Percentiles rank a stretch among this genome's conserved stretches.
Conservation (phyloP, 2,113 vertebrate genomes). For the Mustela lutreola region DNA sequence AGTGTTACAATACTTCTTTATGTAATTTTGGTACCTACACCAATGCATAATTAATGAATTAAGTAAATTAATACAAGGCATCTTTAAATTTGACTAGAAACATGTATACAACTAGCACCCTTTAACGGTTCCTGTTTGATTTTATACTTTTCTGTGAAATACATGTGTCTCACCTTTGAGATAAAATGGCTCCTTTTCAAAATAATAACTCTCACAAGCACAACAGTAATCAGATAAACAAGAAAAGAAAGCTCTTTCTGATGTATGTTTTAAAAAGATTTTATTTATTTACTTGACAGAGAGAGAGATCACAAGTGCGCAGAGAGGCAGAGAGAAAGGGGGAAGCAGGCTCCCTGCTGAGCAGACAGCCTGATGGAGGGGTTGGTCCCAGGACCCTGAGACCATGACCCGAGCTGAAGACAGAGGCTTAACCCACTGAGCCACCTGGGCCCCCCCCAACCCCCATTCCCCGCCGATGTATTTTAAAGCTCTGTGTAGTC, state of each 20-base stretch:
- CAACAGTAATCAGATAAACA: not conserved
- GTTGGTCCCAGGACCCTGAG: no score
- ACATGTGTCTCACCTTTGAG: not conserved
- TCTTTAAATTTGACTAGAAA: not conserved
- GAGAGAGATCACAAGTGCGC: no score
- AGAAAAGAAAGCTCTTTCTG: not conserved
- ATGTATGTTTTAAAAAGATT: not conserved
- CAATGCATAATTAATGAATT: not conserved
- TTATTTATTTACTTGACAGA: no score
- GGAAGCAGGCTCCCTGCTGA: no score
- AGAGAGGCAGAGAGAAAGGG: no score
- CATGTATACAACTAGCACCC: not conserved
- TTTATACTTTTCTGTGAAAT: not conserved
- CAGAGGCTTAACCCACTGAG: no score
- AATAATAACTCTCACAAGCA: not conserved
- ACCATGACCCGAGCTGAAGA: no score
- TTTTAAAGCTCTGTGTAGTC: not conserved
- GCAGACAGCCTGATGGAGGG: no score
- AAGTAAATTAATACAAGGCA: not conserved
- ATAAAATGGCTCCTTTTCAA: constrained; percentile 11
- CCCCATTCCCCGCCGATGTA: not conserved
- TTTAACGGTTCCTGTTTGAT: not conserved
- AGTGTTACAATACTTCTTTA: not conserved
- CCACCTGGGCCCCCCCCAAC: no score
- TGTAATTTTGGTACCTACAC: not conserved